Evolutionary conservation across 2,113 vertebrate species (phyloP), one percentile per base, ranked within the genome.

Genomic region (Gymnobelideus leadbeateri): DNA sequence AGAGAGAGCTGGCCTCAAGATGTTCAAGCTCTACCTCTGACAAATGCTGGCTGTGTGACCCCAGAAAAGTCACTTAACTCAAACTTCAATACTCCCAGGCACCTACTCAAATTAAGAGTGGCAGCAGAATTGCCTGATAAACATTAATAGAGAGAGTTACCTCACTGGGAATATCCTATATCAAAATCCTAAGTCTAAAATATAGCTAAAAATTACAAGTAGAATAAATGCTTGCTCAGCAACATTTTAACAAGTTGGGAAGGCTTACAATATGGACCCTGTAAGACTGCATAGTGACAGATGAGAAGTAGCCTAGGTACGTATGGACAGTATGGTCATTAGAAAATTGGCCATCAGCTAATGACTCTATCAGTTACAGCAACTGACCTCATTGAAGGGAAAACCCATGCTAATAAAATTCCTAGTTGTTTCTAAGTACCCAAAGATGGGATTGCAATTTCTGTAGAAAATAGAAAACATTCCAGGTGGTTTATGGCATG

Each of bases 371-470:
- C n/a, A 84, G n/a, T n/a, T 16, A 43, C 37, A 43, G n/a, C 68
- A 84, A 43, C 16, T 43, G 68, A 43, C 16, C 37, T 84, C 68
- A 84, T 5, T 23, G n/a, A 23, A 84, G 7, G 19, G 68, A 43
- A 84, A 43, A 43, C 68, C n/a, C 19, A 84, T 43, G n/a, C 16
- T 84, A 84, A 43, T 23, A 21, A 77, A 43, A 84, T 23, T 43
- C n/a, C 19, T 8, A 84, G 1, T 23, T 84, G 7, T 84, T 84
- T 84, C 68, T 43, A 43, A 43, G n/a, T 21, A 43, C 8, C n/a
- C 51, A 92, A 94, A 91, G 53, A 91, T 51, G 4, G 57, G 46
- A 50, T 90, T 90, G 47, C 25, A 90, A 84, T 84, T 84, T 68
- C 43, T n/a, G 6, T n/a, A 84, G 37, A 43, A n/a, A 84, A 43